Percentiles rank a stretch among this genome's conserved stretches.
Conservation (phyloP, 1,140 invertebrate species). For the Pemphigus obesinymphae region DNA sequence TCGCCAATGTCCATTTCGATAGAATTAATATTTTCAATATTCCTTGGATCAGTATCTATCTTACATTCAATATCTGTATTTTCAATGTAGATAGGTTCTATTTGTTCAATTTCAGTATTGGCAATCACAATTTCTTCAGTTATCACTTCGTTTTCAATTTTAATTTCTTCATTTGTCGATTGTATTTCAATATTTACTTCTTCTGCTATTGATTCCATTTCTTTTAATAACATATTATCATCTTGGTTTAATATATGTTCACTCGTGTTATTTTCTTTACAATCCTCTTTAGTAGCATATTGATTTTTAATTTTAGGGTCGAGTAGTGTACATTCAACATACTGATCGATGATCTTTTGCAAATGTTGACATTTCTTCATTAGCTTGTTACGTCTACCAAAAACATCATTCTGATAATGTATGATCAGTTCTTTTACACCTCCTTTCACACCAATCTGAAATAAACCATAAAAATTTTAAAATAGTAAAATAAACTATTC, state of each 20-base stretch:
- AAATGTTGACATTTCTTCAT: conserved; percentile 8
- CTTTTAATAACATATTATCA: neutral
- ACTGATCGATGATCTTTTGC: conserved; percentile 8
- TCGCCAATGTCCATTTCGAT: neutral
- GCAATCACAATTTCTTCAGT: neutral
- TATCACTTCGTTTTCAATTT: neutral
- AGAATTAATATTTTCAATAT: neutral
- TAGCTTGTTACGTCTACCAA: conserved; percentile 12
- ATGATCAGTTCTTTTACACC: neutral
- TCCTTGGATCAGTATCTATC: neutral
- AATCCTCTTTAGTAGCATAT: neutral
- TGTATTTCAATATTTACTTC: neutral
- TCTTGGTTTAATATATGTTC: neutral
- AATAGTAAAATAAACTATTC: no score
- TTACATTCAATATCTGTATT: neutral
- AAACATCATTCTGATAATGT: conserved; percentile 4
- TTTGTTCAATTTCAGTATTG: neutral
- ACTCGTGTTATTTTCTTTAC: neutral
- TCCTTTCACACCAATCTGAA: conserved; percentile 12
- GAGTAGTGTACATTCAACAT: neutral
- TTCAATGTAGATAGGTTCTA: neutral
- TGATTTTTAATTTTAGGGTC: neutral
- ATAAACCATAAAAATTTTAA: neutral
- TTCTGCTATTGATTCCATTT: neutral
- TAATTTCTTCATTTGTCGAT: neutral